A percentile compares a stretch with the other conserved stretches of the same genome.
These are phyloP conservation scores for Podocnemis expansa DNA, from an alignment of 2,113 vertebrate species.

Conservation along the genomic window DNA sequence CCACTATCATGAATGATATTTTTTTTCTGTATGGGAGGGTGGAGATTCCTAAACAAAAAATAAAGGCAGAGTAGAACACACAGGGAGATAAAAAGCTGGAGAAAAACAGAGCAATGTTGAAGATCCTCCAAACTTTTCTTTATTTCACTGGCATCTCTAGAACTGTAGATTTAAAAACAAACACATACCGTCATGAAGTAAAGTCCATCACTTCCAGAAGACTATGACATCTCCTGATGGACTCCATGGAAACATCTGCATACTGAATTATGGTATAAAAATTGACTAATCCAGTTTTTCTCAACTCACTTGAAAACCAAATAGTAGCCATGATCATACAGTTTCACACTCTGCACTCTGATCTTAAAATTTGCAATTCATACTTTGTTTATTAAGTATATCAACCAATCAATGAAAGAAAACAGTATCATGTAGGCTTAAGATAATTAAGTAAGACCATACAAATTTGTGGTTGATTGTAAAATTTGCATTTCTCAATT, in stretches of 20 bases:
- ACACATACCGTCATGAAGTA: no score
- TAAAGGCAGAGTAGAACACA: background rate
- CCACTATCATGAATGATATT: no score
- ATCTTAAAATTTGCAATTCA: background rate
- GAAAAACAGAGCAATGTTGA: background rate
- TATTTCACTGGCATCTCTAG: background rate
- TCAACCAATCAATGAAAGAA: background rate
- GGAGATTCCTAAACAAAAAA: background rate
- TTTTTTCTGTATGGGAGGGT: background rate
- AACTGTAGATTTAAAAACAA: background rate
- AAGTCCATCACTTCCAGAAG: background rate
- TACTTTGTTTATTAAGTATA: background rate
- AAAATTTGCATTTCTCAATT: background rate
- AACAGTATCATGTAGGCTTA: background rate
- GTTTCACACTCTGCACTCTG: background rate
- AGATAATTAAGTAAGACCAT: background rate
- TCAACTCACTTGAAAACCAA: background rate
- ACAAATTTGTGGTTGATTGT: background rate
- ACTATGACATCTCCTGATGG: background rate
- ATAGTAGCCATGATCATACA: background rate
- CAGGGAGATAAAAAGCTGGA: background rate
- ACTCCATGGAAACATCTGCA: background rate
- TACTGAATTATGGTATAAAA: background rate
- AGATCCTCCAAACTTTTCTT: background rate
- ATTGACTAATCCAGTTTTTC: background rate